These are phyloP conservation scores for Procambarus clarkii DNA, from an alignment of 1,140 invertebrate genomes.

Conservation along the genomic window DNA sequence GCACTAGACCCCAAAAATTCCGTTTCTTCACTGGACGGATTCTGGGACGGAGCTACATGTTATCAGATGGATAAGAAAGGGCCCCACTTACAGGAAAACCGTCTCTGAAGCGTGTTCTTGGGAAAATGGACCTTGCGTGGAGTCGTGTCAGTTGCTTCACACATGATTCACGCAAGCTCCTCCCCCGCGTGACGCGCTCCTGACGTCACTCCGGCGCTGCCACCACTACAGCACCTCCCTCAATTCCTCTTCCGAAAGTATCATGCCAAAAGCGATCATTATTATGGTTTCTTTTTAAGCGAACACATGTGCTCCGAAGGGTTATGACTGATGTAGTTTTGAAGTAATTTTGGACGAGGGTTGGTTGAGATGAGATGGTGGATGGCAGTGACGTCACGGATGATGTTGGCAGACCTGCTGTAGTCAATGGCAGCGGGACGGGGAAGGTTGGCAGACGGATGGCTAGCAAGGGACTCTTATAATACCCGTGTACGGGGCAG, in stretches of 20 bases:
- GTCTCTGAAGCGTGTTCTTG: not conserved
- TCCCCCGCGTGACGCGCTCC: constrained; percentile 39
- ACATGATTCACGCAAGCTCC: constrained; percentile 64
- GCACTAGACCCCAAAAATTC: not conserved
- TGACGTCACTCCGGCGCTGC: constrained; percentile 53
- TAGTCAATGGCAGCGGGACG: constrained; percentile 46
- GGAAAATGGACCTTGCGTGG: constrained; percentile 40
- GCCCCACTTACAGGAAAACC: constrained; percentile 12
- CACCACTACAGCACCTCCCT: constrained; percentile 7
- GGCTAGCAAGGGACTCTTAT: constrained; percentile 50
- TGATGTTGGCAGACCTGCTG: constrained; percentile 37
- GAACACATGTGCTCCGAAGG: too few species aligned
- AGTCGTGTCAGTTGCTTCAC: constrained; percentile 27
- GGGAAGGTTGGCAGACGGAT: constrained; percentile 44
- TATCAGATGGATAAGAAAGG: constrained; percentile 3
- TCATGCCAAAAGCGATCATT: too few species aligned
- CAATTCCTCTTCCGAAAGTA: too few species aligned
- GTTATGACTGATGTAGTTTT: not conserved
- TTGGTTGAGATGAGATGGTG: constrained; percentile 1
- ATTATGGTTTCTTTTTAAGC: too few species aligned
- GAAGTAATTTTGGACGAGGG: not conserved
- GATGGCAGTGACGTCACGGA: constrained; percentile 45
- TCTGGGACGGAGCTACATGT: not conserved
- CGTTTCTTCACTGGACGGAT: not conserved
- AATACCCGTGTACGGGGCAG: constrained; percentile 65